A percentile compares a stretch with the other conserved stretches of the same genome.
Evolutionary conservation across 2,113 vertebrate genomes (phyloP).

Genomic region (Prunella fulvescens): DNA sequence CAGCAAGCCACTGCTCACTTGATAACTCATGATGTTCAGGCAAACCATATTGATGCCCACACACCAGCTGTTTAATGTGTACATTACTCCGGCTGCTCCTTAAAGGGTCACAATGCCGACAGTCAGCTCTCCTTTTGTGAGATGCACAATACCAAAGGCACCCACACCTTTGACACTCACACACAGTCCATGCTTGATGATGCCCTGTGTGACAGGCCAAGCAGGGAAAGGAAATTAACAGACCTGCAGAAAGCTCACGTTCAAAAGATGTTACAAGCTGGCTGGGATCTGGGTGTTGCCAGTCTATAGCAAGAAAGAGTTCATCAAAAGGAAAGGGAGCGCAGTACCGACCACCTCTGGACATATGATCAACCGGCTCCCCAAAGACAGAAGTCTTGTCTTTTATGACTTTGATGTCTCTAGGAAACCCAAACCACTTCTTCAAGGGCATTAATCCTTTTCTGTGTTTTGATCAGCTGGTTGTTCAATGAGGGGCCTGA

Average conservation of each 20-base stretch:
- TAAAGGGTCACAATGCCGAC: background rate
- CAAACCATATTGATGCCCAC: background rate
- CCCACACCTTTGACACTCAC: background rate
- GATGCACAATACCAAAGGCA: background rate
- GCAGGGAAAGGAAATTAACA: background rate
- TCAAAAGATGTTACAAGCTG: background rate
- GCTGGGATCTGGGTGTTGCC: background rate
- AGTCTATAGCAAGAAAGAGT: background rate
- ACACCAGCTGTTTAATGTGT: background rate
- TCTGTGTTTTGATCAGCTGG: background rate
- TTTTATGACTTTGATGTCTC: background rate
- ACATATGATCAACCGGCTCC: background rate
- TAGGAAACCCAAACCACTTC: background rate
- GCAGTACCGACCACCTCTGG: background rate
- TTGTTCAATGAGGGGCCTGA: background rate
- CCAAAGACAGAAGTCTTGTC: rapidly evolving
- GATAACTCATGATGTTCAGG: background rate
- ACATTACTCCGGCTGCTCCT: background rate
- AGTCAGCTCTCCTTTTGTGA: background rate
- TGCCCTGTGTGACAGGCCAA: background rate
- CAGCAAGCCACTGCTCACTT: background rate
- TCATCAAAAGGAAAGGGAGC: background rate
- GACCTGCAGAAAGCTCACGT: background rate
- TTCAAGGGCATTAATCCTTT: background rate
- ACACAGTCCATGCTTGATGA: background rate